Conservation (phyloP, 2,888 invertebrate species). For the Thymelicus sylvestris region DNA sequence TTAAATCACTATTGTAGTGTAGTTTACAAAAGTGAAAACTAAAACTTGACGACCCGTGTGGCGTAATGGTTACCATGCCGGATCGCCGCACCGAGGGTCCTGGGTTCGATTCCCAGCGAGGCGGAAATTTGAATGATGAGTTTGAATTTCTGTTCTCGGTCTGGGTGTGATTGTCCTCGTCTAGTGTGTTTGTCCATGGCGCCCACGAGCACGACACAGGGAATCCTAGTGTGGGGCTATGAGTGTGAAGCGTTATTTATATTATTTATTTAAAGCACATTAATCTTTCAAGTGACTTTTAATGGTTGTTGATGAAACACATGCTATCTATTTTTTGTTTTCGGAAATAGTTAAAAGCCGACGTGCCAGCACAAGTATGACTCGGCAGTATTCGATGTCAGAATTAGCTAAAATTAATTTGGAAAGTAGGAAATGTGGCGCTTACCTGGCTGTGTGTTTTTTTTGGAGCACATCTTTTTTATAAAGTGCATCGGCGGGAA, state of each 20-base stretch:
- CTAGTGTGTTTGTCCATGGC: too few relatives aligned
- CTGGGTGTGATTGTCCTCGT: too few relatives aligned
- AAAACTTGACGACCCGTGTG: too few relatives aligned
- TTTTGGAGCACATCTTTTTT: constrained; percentile 54
- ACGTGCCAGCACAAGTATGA: constrained; percentile 72
- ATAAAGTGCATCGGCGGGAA: constrained; percentile 60
- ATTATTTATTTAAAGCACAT: too few relatives aligned
- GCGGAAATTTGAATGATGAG: too few relatives aligned
- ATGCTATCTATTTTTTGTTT: constrained; percentile 60
- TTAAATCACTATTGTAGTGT: constrained; percentile 17
- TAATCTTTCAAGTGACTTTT: constrained; percentile 77
- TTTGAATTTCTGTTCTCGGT: too few relatives aligned
- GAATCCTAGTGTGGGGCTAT: too few relatives aligned
- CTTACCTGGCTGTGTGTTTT: constrained; percentile 70
- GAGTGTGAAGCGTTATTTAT: too few relatives aligned
- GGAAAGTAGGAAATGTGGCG: constrained; percentile 62
- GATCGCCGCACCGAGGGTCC: too few relatives aligned
- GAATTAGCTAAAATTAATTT: constrained; percentile 79
- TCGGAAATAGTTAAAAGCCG: constrained; percentile 63
- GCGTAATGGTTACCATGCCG: too few relatives aligned
- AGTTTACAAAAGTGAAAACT: constrained; percentile 41
- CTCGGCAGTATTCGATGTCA: constrained; percentile 69
- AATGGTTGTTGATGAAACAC: constrained; percentile 75
- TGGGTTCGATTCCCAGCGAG: too few relatives aligned
- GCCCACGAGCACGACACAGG: too few relatives aligned